A percentile compares a stretch with the other conserved stretches of the same genome.
Conservation (phyloP, 1,140 invertebrate genomes). For the Coptotermes formosanus region DNA sequence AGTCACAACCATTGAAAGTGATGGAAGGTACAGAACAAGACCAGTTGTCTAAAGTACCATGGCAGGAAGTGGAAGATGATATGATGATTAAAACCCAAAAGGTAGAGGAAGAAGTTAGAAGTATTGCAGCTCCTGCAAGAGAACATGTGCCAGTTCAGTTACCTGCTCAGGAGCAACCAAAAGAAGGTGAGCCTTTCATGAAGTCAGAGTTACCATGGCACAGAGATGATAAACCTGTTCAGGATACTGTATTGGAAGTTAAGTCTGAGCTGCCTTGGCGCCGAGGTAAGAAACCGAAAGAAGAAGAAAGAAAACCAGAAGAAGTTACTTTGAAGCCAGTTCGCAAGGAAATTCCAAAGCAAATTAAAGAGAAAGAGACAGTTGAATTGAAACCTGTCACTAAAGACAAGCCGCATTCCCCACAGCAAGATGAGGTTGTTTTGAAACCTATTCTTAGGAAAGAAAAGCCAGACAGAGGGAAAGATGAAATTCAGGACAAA, state of each 20-base stretch:
- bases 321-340: slow-evolving; percentile 32
- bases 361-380: background rate
- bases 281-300: slow-evolving; percentile 38
- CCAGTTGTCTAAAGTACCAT: background rate
- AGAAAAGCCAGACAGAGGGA: slow-evolving; percentile 42
- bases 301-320: background rate
- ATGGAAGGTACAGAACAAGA: background rate
- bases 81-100: background rate
- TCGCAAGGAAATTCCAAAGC: background rate
- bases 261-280: slow-evolving; percentile 22
- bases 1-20: background rate
- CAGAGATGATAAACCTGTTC: background rate
- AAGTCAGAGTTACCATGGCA: slow-evolving; percentile 27
- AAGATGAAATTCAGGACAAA: slow-evolving; percentile 9
- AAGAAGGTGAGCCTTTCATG: background rate
- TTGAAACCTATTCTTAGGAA: slow-evolving; percentile 31
- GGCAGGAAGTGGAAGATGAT: slow-evolving; percentile 21
- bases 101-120: background rate
- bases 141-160: slow-evolving; percentile 3
- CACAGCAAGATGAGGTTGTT: slow-evolving; percentile 24
- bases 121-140: too few relatives aligned
- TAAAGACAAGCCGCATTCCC: slow-evolving; percentile 34
- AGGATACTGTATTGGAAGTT: background rate
- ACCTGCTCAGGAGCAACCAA: background rate
- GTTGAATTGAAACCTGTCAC: slow-evolving; percentile 36